Conservation (phyloP, 1,140 invertebrate species). For the Arctopsyche grandis region DNA sequence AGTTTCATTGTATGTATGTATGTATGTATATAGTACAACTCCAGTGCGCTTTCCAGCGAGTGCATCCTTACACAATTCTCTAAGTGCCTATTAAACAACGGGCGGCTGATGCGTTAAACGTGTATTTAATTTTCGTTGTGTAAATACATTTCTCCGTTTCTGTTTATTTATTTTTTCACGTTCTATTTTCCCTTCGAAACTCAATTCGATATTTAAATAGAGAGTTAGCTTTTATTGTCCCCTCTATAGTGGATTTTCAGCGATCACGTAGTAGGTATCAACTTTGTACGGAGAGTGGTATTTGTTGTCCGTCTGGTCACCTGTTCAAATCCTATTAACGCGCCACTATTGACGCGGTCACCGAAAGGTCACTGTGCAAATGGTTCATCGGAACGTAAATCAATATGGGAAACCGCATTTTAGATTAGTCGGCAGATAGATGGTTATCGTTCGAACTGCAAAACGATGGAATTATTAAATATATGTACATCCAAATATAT, state of each 20-base stretch:
- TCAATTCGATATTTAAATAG: too few species aligned
- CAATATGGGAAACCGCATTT: not conserved
- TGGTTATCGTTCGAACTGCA: too few species aligned
- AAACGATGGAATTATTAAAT: too few species aligned
- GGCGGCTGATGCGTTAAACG: slow-evolving; percentile 16
- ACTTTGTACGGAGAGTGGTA: not conserved
- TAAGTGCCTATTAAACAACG: slow-evolving; percentile 18
- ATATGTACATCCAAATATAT: too few species aligned
- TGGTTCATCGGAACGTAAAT: not conserved
- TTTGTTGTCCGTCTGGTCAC: not conserved
- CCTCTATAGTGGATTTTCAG: not conserved
- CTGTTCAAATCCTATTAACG: slow-evolving; percentile 15
- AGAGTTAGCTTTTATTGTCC: too few species aligned
- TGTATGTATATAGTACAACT: too few species aligned
- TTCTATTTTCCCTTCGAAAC: not conserved
- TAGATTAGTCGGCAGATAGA: not conserved
- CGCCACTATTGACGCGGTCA: not conserved
- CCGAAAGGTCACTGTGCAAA: slow-evolving; percentile 8
- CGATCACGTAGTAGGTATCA: not conserved
- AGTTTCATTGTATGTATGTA: too few species aligned
- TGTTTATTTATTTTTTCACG: too few species aligned
- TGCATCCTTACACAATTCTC: slow-evolving; percentile 7
- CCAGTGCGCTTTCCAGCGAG: too few species aligned
- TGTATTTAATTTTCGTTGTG: not conserved
- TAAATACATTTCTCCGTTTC: too few species aligned